Conservation (phyloP, 2,113 vertebrate genomes). For the Octodon degus region DNA sequence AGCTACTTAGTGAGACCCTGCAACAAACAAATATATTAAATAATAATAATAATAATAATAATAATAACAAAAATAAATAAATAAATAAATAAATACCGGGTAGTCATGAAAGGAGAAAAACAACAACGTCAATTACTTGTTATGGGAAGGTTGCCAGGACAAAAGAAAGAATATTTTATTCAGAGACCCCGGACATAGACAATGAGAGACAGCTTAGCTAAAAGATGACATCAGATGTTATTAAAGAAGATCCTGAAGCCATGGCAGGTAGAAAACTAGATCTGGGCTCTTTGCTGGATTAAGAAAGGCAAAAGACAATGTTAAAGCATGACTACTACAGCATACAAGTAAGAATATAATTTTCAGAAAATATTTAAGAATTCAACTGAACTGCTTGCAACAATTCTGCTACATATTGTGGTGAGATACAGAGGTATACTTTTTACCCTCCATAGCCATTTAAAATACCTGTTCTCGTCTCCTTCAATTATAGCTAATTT, state of each 20-base stretch:
- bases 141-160: neutral
- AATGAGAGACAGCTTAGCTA: neutral
- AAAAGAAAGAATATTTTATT: neutral
- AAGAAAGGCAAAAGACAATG: neutral
- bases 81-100: neutral
- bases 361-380: conserved; percentile 6
- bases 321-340: neutral
- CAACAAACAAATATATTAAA: too few relatives aligned
- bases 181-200: neutral
- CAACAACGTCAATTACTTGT: neutral
- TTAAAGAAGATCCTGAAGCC: neutral
- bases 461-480: neutral
- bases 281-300: neutral
- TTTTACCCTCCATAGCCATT: neutral
- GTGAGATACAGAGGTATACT: neutral
- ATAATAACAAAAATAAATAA: too few relatives aligned
- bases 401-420: neutral
- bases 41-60: too few relatives aligned
- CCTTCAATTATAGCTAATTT: neutral
- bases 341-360: neutral
- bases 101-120: neutral
- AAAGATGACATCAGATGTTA: neutral
- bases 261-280: neutral
- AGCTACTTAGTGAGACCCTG: too few relatives aligned
- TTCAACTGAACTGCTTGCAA: neutral